Conservation (phyloP, 1,140 invertebrate genomes). For the Pomacea maculata region DNA sequence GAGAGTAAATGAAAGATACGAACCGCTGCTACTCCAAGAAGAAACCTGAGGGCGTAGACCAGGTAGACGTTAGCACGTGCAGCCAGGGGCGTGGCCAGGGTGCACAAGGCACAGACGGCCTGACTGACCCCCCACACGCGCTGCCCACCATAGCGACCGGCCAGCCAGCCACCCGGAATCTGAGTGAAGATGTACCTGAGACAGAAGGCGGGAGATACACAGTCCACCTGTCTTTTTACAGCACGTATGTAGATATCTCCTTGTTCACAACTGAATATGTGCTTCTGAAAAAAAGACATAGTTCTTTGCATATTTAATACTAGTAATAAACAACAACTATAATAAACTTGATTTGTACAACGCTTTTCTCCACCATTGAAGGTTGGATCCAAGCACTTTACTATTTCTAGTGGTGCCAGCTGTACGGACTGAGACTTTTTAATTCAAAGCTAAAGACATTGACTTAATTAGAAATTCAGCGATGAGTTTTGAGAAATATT, state of each 20-base stretch:
- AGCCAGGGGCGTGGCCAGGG: too few relatives aligned
- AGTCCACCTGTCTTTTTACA: not conserved
- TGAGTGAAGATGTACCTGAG: too few relatives aligned
- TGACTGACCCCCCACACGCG: too few relatives aligned
- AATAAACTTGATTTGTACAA: too few relatives aligned
- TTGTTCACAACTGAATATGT: not conserved
- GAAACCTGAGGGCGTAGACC: conserved; percentile 37
- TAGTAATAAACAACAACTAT: too few relatives aligned
- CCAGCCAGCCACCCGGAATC: too few relatives aligned
- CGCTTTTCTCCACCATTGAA: too few relatives aligned
- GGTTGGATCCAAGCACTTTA: too few relatives aligned
- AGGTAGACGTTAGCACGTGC: conserved; percentile 35
- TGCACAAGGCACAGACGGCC: too few relatives aligned
- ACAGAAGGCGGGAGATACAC: not conserved
- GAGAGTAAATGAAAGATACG: conserved; percentile 7
- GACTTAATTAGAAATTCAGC: not conserved
- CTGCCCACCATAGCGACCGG: too few relatives aligned
- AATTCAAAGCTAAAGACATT: not conserved
- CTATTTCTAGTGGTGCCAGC: too few relatives aligned
- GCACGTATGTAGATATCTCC: not conserved
- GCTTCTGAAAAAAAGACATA: not conserved
- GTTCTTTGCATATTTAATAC: not conserved
- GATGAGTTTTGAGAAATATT: too few relatives aligned
- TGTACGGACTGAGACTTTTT: not conserved
- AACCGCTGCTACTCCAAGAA: conserved; percentile 49